Conservation (phyloP, 2,888 invertebrate species). For the Eurytoma adleriae region DNA sequence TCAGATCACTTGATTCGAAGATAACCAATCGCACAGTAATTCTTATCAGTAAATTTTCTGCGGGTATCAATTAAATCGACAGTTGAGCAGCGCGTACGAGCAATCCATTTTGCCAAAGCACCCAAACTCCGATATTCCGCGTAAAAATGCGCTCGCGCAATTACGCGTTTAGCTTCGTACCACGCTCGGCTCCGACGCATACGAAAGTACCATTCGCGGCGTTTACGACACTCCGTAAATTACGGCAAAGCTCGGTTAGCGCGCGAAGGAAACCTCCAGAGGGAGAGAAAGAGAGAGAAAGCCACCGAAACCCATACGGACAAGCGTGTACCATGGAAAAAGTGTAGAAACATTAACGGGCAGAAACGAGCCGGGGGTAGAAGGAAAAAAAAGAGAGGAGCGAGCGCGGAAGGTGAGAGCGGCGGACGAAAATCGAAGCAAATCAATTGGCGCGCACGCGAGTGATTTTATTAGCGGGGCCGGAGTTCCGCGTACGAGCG, state of each 20-base stretch:
- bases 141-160: conserved; percentile 23
- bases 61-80: no score
- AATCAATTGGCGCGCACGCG: conserved; percentile 46
- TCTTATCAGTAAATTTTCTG: no score
- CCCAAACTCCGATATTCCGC: conserved; percentile 14
- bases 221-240: conserved; percentile 50
- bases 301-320: neutral
- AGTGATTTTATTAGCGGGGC: conserved; percentile 46
- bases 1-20: no score
- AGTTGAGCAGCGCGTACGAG: neutral
- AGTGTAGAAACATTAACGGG: neutral
- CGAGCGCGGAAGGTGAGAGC: neutral
- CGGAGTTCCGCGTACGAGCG: conserved; percentile 54
- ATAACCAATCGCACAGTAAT: no score
- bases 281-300: neutral
- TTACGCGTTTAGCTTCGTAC: conserved; percentile 28
- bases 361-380: neutral
- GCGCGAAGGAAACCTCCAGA: neutral
- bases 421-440: conserved; percentile 38
- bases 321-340: neutral
- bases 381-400: neutral
- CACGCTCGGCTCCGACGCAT: neutral
- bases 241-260: conserved; percentile 8
- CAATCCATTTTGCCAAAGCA: conserved; percentile 29
- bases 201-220: conserved; percentile 27